phyloP scores from a whole-genome alignment of 2,888 invertebrate species.

The Alloplasta piceator region DNA sequence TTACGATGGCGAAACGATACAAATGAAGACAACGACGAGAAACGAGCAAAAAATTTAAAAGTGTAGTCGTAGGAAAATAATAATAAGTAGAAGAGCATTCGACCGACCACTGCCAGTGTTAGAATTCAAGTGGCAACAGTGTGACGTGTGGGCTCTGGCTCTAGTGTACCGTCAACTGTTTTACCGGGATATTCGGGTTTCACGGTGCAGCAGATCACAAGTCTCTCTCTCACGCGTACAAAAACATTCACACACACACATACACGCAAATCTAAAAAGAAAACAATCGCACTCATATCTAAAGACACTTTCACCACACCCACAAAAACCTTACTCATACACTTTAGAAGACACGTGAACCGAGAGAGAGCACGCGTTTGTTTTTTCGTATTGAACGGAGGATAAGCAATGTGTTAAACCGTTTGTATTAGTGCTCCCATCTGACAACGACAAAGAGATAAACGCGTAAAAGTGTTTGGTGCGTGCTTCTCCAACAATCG shows the following conservation, averaged over 20 bases:
- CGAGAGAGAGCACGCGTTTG: no score
- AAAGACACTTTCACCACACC: neutral
- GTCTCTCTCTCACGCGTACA: neutral
- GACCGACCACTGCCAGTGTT: constrained; percentile 37
- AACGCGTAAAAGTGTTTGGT: no score
- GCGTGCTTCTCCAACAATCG: no score
- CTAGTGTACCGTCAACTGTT: constrained; percentile 35
- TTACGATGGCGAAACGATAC: neutral
- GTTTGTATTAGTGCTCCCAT: no score
- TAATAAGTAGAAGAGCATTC: constrained; percentile 34
- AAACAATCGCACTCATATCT: no score
- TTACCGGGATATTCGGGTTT: constrained; percentile 1
- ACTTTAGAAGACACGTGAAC: no score
- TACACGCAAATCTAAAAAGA: neutral
- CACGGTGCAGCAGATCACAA: constrained; percentile 32
- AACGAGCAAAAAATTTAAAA: neutral
- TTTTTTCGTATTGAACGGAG: no score
- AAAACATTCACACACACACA: constrained; percentile 21
- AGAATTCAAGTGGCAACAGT: constrained; percentile 45
- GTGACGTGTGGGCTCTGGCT: constrained; percentile 30
- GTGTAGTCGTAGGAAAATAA: neutral
- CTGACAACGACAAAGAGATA: no score
- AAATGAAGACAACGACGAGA: neutral
- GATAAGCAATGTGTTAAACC: no score
- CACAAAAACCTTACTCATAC: neutral